phyloP scores from a whole-genome alignment of 2,113 vertebrate genomes.

The Calidris pugnax region DNA sequence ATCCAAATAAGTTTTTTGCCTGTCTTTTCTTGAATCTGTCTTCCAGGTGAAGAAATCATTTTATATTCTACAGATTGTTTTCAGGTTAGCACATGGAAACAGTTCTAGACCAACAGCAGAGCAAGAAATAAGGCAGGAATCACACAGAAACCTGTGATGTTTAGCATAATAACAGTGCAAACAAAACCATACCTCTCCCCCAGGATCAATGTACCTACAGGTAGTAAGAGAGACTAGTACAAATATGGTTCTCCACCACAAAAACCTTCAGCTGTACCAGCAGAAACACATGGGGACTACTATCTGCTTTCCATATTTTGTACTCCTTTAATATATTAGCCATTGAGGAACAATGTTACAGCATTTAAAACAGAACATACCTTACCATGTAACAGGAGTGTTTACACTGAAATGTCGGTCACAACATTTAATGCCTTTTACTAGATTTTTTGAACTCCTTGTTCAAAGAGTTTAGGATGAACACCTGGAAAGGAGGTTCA shows the following conservation, averaged over 20 bases:
- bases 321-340: background rate
- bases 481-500: background rate
- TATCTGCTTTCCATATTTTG: background rate
- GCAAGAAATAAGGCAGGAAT: background rate
- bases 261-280: background rate
- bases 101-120: background rate
- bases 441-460: background rate
- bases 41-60: background rate
- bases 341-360: background rate
- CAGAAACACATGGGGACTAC: background rate
- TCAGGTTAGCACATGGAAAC: background rate
- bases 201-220: background rate
- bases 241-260: background rate
- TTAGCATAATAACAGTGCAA: background rate
- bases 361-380: background rate
- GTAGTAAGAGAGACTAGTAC: background rate
- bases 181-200: background rate
- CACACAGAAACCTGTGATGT: background rate
- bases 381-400: fast-evolving
- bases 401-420: background rate
- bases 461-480: background rate
- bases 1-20: background rate
- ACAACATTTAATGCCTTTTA: background rate
- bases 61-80: background rate
- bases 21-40: background rate